Percentiles rank a stretch among this genome's conserved stretches.
These are phyloP conservation scores for Caenorhabditis brenneri DNA, from an alignment of 1,140 invertebrate species.

Conservation along the genomic window DNA sequence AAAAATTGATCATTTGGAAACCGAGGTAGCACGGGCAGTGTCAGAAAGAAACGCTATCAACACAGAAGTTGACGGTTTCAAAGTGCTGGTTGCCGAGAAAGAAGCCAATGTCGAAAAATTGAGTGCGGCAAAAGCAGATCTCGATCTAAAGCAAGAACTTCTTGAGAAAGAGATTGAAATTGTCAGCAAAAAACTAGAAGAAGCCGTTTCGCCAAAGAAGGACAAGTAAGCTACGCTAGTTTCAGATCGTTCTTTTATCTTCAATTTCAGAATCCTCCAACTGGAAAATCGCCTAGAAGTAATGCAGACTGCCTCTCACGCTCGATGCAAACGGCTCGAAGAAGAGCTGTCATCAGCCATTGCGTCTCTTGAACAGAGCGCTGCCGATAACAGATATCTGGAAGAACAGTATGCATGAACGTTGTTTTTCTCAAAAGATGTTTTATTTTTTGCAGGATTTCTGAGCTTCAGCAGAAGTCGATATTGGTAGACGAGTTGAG, in stretches of 20 bases:
- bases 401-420: neutral
- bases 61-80: neutral
- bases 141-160: neutral
- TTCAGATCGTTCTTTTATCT: neutral
- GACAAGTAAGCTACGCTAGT: neutral
- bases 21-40: neutral
- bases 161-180: neutral
- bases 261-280: neutral
- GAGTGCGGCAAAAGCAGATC: neutral
- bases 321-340: neutral
- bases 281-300: conserved; percentile 5
- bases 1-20: neutral
- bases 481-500: neutral
- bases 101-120: neutral
- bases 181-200: neutral
- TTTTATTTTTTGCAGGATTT: neutral
- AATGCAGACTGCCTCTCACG: neutral
- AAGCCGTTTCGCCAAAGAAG: neutral
- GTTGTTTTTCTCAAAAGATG: neutral
- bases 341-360: neutral
- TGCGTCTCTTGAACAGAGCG: neutral
- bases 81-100: neutral
- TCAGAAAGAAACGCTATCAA: neutral
- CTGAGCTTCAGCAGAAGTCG: neutral
- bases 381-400: neutral